phyloP scores from a whole-genome alignment of 2,113 vertebrate species.

The Lichenostomus cassidix region DNA sequence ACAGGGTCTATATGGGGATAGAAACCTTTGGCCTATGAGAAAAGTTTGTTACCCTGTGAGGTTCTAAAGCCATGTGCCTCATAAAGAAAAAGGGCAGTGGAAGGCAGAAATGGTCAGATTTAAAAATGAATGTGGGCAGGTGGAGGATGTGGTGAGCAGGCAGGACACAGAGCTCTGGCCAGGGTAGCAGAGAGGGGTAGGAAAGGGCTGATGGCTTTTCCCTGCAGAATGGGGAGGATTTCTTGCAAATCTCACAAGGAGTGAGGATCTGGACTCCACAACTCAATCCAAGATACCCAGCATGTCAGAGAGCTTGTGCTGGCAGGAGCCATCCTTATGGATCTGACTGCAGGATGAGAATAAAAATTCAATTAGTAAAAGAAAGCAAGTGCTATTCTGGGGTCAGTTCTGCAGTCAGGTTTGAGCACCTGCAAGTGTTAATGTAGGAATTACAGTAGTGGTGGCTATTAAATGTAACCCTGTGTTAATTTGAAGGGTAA shows the following conservation, averaged over 20 bases:
- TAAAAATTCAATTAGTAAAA: not conserved
- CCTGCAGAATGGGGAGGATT: not conserved
- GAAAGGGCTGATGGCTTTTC: not conserved
- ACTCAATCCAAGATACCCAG: not conserved
- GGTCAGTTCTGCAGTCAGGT: not conserved
- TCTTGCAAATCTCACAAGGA: not conserved
- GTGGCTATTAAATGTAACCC: not conserved
- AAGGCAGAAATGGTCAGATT: not conserved
- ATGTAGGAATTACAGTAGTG: not conserved
- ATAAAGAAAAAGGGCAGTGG: not conserved
- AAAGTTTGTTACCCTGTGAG: not conserved
- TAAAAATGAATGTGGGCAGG: fast-evolving
- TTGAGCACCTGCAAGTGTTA: not conserved
- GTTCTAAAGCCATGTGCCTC: not conserved
- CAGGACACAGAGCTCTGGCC: not conserved
- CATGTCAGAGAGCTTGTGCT: not conserved
- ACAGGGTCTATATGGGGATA: fast-evolving
- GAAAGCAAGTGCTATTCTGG: not conserved
- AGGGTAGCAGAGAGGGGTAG: not conserved
- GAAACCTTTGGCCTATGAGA: not conserved
- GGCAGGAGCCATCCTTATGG: not conserved
- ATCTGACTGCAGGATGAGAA: not conserved
- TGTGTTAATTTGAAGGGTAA: not conserved
- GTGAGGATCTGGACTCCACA: not conserved
- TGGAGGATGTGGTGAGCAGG: not conserved